Evolutionary conservation across 2,797 vertebrate genomes (phyloP), one percentile per base, ranked within the genome.

Genomic region (Cuniculus paca): DNA sequence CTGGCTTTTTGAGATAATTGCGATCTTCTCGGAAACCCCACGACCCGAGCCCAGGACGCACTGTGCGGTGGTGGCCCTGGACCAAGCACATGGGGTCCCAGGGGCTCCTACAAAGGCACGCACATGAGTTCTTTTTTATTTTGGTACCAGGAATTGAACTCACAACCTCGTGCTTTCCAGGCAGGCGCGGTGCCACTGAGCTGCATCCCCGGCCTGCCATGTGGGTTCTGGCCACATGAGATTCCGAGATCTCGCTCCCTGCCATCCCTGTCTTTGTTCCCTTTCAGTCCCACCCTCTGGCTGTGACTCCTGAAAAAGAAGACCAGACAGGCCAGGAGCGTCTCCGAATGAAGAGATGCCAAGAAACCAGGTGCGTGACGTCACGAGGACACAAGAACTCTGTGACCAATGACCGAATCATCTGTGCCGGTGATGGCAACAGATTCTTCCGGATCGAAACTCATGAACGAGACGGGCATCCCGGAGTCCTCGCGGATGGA

Each of bases 11-110:
- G 50, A 74, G 79, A 70, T 63, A 39, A 84, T 34, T 1, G 2
- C 0, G 2, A 34, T 65, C 50, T 95, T 93, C 87, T 31, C 9
- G 0, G 83, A 85, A 97, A 56, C 9, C 24, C 14, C 22, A 2
- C 72, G 92, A 50, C 63, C 12, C 0, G 1, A 54, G 87, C 52
- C 86, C 83, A 34, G 92, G 88, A 87, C 74, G 72, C 1, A 5
- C 10, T 22, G 86, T 58, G 61, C 28, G 2, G 16, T 0, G 0
- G 52, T 0, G 16, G 36, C 0, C 26, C 34, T 0, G 0, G 12
- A 36, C 48, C 36, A 34, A 80, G 42, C 1, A 12, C 68, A 0
- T 0, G 1, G 48, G 6, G 14, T n/a, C 60, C 58, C 17, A 1
- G 19, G 42, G 54, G 24, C 34, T 22, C 13, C 36, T 72, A 74